These are phyloP conservation scores for Pararge aegeria DNA, from an alignment of 1,140 invertebrate genomes.

Conservation along the genomic window DNA sequence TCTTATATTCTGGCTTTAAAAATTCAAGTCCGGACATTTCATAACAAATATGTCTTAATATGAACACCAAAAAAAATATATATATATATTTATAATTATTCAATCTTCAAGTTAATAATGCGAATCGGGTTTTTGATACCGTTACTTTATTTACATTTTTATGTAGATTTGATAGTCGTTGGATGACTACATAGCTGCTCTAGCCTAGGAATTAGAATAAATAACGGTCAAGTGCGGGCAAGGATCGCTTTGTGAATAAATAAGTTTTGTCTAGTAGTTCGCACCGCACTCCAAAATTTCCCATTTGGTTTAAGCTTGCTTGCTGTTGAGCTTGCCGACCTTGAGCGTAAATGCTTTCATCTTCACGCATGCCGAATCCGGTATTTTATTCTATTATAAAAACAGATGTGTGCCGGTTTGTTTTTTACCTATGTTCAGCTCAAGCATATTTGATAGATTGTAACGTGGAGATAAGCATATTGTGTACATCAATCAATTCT, in stretches of 20 bases:
- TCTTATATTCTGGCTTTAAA: not conserved
- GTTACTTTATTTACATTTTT: conserved; percentile 10
- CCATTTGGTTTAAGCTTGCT: not conserved
- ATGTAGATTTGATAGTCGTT: not conserved
- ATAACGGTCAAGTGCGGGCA: not conserved
- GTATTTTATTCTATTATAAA: too few species aligned
- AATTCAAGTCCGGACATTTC: not conserved
- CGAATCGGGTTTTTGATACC: conserved; percentile 3
- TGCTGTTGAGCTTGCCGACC: too few species aligned
- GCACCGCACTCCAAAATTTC: not conserved
- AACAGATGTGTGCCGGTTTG: too few species aligned
- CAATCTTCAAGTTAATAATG: not conserved
- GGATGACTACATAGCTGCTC: not conserved
- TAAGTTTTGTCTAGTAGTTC: not conserved
- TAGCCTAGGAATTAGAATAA: conserved; percentile 1
- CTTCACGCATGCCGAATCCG: too few species aligned
- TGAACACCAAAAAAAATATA: not conserved
- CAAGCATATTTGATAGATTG: too few species aligned
- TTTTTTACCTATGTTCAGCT: too few species aligned
- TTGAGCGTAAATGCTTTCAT: too few species aligned
- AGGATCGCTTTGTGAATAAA: not conserved
- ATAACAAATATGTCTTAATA: not conserved
- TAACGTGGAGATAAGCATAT: too few species aligned
- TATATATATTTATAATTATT: not conserved
- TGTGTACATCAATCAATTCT: too few species aligned